These are phyloP conservation scores for Petrolisthes cinctipes DNA, from an alignment of 2,888 invertebrate species.

Conservation along the genomic window DNA sequence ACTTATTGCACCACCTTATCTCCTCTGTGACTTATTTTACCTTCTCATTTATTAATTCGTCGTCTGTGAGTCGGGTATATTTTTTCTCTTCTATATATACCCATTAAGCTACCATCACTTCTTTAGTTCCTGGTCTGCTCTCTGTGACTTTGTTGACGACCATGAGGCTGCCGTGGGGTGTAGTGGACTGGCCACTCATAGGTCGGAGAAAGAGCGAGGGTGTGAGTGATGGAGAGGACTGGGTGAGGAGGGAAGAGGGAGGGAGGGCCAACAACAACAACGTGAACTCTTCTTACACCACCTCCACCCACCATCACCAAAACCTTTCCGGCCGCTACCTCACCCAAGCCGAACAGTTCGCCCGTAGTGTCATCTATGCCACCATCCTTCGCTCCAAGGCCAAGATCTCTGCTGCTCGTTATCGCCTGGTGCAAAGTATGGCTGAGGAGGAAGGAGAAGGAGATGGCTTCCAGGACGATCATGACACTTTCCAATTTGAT, in stretches of 20 bases:
- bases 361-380: constrained; percentile 39
- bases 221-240: not conserved
- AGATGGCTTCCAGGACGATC: not conserved
- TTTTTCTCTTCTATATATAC: too few species aligned
- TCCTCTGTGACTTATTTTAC: too few species aligned
- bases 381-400: constrained; percentile 50
- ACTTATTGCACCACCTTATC: too few species aligned
- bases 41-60: too few species aligned
- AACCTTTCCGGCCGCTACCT: constrained; percentile 28
- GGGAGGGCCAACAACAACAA: not conserved
- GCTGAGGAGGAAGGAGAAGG: not conserved
- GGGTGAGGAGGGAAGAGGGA: not conserved
- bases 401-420: constrained; percentile 43
- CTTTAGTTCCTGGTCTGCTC: too few species aligned
- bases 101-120: too few species aligned
- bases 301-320: constrained; percentile 1
- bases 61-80: too few species aligned
- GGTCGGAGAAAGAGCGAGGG: constrained; percentile 26
- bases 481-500: not conserved
- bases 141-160: not conserved
- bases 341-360: constrained; percentile 50
- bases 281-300: not conserved
- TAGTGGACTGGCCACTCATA: constrained; percentile 35
- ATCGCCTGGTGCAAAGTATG: constrained; percentile 28
- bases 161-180: constrained; percentile 50